phyloP scores from a whole-genome alignment of 2,113 vertebrate genomes.

The Carlito syrichta region DNA sequence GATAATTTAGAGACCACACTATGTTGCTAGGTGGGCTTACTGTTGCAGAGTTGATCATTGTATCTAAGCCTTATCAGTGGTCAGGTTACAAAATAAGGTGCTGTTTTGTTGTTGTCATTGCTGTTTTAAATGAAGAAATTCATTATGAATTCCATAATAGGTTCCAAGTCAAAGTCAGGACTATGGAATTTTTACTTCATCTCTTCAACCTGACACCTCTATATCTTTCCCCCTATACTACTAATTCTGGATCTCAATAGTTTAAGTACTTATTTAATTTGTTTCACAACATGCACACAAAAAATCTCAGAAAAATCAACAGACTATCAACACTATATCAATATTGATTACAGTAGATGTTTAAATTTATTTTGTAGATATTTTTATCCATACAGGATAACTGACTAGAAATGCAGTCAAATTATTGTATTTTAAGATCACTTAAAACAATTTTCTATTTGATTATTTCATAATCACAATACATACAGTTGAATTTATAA shows the following conservation, averaged over 20 bases:
- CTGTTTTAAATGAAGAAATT: neutral
- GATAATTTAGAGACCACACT: neutral
- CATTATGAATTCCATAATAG: neutral
- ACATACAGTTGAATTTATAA: neutral
- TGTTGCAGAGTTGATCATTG: neutral
- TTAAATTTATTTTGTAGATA: neutral
- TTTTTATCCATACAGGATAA: neutral
- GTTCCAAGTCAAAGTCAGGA: neutral
- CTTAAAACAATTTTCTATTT: slow-evolving; percentile 14
- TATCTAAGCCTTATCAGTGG: neutral
- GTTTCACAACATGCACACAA: neutral
- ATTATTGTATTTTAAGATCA: neutral
- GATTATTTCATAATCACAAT: neutral
- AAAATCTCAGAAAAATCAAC: neutral
- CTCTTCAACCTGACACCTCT: neutral
- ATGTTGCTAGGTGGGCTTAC: neutral
- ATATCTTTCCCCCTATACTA: neutral
- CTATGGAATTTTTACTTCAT: neutral
- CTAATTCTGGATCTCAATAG: neutral
- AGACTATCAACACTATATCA: neutral
- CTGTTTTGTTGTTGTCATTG: neutral
- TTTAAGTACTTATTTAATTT: neutral
- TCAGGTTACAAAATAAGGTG: neutral
- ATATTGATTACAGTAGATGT: neutral
- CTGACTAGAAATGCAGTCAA: neutral